These are phyloP conservation scores for Drosophila austrosaltans DNA, from an alignment of 2,888 invertebrate species.

Conservation along the genomic window DNA sequence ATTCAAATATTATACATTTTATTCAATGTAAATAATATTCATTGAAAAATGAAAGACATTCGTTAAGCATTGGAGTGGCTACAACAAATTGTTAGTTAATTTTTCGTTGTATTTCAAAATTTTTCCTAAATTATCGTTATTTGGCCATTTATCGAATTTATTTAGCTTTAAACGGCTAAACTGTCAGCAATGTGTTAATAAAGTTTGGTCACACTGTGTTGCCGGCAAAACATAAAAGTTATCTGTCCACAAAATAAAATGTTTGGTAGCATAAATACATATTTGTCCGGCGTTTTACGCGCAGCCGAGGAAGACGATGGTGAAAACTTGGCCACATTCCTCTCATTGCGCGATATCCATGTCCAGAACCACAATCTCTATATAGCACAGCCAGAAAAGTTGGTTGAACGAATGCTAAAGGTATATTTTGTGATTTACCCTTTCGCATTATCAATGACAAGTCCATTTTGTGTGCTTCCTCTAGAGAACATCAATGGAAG, in stretches of 20 bases:
- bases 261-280: slow-evolving; percentile 80
- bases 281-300: slow-evolving; percentile 85
- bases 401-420: slow-evolving; percentile 88
- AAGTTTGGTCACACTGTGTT: slow-evolving; percentile 31
- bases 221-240: slow-evolving; percentile 24
- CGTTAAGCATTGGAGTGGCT: too few relatives aligned
- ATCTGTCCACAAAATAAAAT: slow-evolving; percentile 43
- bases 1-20: too few relatives aligned
- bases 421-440: slow-evolving; percentile 33
- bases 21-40: too few relatives aligned
- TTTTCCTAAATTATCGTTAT: too few relatives aligned
- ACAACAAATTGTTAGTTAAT: too few relatives aligned
- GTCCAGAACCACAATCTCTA: slow-evolving; percentile 88
- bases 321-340: slow-evolving; percentile 85
- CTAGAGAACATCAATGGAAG: slow-evolving; percentile 87
- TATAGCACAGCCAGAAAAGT: slow-evolving; percentile 88
- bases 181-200: too few relatives aligned
- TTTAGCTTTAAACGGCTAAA: too few relatives aligned
- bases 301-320: slow-evolving; percentile 87
- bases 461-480: not conserved
- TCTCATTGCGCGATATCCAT: slow-evolving; percentile 90
- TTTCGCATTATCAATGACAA: not conserved
- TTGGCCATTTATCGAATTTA: too few relatives aligned
- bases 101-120: too few relatives aligned
- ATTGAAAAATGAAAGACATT: too few relatives aligned